Base-by-base conservation (phyloP, 2,113 vertebrate species). In the Sterrhoptilus dennistouni region DNA sequence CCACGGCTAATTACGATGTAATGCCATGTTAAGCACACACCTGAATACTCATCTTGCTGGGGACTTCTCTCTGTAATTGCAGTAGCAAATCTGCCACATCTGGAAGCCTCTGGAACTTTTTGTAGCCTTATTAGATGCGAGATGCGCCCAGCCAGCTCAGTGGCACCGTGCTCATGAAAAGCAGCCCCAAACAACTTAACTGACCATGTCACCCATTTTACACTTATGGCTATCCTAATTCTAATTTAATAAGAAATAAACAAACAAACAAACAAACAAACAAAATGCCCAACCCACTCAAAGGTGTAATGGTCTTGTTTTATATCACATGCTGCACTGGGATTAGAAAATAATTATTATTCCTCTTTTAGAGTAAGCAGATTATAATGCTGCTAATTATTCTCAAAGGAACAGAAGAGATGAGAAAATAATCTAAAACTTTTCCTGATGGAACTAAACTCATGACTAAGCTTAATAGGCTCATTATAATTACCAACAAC, bases 371-470 rank as follows among this genome's bases (percentile, higher is more conserved):
- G 56, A 82, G 90, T 92, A 95, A 92, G 35, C 42, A 96, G 92
- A 92, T 96, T 93, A 93, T 66, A 50, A 52, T 11, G 18, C 47
- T 60, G 35, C 90, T 92, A 95, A 93, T 95, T 95, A 90, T 83
- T 78, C 94, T 86, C 95, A 95, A 69, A 52, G 89, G 95, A 92
- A 87, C 16, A 85, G 69, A 68, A 87, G 29, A 91, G 83, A 93
- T 57, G 90, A 96, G 90, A 90, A 94, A 95, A 94, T 75, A 87
- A 95, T 89, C 92, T 86, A 81, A 95, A 94, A 93, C 66, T 93
- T 97, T 88, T 94, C 79, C 71, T 94, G 75, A 90, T 90, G 90
- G 83, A 94, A 80, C 79, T 63, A 77, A 97, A 96, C 63, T 85
- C 92, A 92, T 92, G 95, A 90, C 78, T 83, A 80, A 89, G 75